A percentile compares a stretch with the other conserved stretches of the same genome.
phyloP scores from a whole-genome alignment of 2,888 invertebrate species.

The Netelia fuscicornis region DNA sequence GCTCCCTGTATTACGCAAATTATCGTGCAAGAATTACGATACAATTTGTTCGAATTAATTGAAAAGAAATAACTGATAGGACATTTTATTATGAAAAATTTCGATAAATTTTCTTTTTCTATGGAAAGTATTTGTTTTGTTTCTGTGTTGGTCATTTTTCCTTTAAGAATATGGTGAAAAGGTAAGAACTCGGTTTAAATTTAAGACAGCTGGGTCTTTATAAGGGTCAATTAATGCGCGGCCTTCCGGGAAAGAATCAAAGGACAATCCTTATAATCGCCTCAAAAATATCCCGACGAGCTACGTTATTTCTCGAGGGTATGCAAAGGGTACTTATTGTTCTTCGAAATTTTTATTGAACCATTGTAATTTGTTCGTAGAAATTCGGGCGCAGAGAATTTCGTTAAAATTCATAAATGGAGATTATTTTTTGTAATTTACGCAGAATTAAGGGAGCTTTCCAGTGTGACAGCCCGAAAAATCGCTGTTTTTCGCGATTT shows the following conservation, averaged over 20 bases:
- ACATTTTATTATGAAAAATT: neutral
- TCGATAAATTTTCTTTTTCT: neutral
- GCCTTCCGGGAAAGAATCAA: neutral
- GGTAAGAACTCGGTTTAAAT: conserved; percentile 3
- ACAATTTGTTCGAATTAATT: no score
- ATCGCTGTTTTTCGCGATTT: no score
- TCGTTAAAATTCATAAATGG: neutral
- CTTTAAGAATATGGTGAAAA: neutral
- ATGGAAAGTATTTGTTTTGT: neutral
- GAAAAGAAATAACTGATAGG: no score
- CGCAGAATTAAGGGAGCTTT: no score
- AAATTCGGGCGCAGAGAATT: neutral
- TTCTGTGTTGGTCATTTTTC: neutral
- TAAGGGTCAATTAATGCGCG: conserved; percentile 16
- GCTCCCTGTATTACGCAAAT: no score
- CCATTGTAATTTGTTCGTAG: conserved; percentile 1
- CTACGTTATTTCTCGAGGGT: neutral
- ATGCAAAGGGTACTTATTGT: neutral
- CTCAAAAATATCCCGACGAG: neutral
- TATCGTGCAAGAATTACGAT: no score
- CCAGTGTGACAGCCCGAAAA: no score
- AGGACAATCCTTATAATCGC: conserved; percentile 26
- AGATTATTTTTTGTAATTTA: no score
- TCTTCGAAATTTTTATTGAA: neutral
- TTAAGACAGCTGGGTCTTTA: neutral